Evolutionary conservation across 2,797 vertebrate genomes (phyloP), one percentile per base, ranked within the genome.

Genomic region (Borostomias antarcticus): DNA sequence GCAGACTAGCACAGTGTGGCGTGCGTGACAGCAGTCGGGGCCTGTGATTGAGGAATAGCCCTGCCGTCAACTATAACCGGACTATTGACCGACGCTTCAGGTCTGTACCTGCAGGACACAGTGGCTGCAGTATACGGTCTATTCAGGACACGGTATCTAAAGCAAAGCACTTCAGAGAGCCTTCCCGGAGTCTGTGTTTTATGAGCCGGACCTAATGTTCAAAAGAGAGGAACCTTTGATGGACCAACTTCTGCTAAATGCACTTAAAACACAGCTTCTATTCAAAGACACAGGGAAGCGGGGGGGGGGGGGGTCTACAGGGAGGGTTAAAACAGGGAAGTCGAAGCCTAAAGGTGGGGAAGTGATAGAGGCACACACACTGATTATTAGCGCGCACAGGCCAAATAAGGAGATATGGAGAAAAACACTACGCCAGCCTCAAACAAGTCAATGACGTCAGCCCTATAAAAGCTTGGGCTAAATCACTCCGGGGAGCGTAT

Each of bases 371-470:
- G 33, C 17, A 56, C 67, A 73, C n/a, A 25, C 73, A 57, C 51
- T 51, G n/a, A n/a, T n/a, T 37, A 70, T 61, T 64, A 52, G 35
- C 58, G 64, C 45, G 64, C 33, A 70, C 45, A 3, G 63, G 8
- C 86, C 88, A 88, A 88, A 91, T 87, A 91, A 86, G 85, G 87
- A 73, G 70, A 83, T 74, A 54, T 52, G 65, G 15, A 69, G 62
- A 26, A 80, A 78, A 79, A 76, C 11, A 75, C 43, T 72, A 74
- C 70, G 70, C 69, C 58, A 76, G 72, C 73, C 79, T 81, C 72
- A 78, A 75, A 82, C 81, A 77, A 79, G 73, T 81, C 47, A 3
- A 74, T 91, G 85, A 91, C 82, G 81, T 91, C 87, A 88, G 79
- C 83, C 82, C 78, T 82, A 85, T 82, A 87, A 90, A 78, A 73